Base-by-base conservation (phyloP, 2,888 invertebrate genomes). In the Macaria liturata region DNA sequence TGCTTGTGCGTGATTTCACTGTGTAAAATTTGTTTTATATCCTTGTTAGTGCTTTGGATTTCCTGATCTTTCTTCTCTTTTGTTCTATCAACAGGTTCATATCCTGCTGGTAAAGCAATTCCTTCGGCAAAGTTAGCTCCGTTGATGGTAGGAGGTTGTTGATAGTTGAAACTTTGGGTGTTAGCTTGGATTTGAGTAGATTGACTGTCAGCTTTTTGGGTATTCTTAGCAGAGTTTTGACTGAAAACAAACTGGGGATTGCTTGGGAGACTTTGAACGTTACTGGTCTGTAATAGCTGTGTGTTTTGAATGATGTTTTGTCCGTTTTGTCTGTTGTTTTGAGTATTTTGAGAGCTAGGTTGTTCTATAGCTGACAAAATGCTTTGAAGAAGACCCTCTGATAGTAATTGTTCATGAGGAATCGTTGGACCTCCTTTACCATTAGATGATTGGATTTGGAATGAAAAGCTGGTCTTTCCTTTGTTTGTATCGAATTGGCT, bases 351-450 rank as follows among this genome's bases (percentile, higher is more conserved):
- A 3, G 49, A 50, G 46, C 32, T 46, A 7, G 96, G 95, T 64
- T 96, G 95, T 74, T 97, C 97, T 49, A 97, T 96, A 0, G 97
- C 97, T 61, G 95, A 94, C 3, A 97, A 80, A 56, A 97, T 96
- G 52, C 96, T 96, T 76, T 97, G 96, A 1, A 97, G 80, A 0
- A 97, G 87, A 1, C 95, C 96, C 75, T 96, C 95, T 0, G 96
- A 96, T 0, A 97, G 82, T 0, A 97, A 92, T 78, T 96, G 95
- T 9, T 95, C 95, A 70, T 97, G 97, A 8, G 96, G 94, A 31
- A 89, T 81, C 74, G 92, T 65, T 0, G 89, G 86, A 4, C 85
- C 86, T 30, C 83, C 80, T 62, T 92, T 91, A 0, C 91, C 72
- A 66, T 94, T 93, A 0, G 95, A 94, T 0, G 95, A 91, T 73